Evolutionary conservation across 2,113 vertebrate genomes (phyloP).

Genomic region (Pelodiscus sinensis): DNA sequence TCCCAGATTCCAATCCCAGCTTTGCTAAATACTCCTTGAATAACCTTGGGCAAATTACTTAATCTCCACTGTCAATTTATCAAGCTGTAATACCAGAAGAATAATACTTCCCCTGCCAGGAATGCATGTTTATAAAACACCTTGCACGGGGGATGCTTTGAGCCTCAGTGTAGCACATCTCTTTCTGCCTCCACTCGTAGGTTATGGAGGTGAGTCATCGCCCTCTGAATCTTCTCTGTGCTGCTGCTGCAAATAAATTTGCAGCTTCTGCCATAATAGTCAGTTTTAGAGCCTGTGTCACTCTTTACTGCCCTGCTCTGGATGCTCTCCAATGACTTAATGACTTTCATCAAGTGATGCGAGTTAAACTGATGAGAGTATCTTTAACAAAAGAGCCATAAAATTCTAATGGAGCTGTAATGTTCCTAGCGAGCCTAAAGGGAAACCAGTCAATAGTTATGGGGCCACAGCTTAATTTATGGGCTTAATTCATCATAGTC

Average conservation of each 20-base stretch:
- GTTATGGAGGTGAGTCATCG: background rate
- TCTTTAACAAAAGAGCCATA: slow-evolving; percentile 55
- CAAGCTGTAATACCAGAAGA: background rate
- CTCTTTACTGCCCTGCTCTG: slow-evolving; percentile 23
- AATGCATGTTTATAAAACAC: background rate
- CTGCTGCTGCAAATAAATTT: slow-evolving; percentile 20
- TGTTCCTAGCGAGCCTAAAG: slow-evolving; percentile 15
- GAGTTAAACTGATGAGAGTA: slow-evolving; percentile 61
- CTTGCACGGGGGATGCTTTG: background rate
- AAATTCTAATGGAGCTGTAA: slow-evolving; percentile 49
- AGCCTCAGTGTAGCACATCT: background rate
- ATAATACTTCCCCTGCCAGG: background rate
- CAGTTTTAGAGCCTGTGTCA: slow-evolving; percentile 31
- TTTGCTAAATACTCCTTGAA: background rate
- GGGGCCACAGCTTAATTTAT: slow-evolving; percentile 32
- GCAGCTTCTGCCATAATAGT: slow-evolving; percentile 21
- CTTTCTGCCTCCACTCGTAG: background rate
- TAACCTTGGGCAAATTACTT: background rate
- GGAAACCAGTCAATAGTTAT: slow-evolving; percentile 17
- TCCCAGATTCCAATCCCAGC: background rate
- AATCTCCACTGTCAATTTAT: background rate
- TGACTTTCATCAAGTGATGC: slow-evolving; percentile 40
- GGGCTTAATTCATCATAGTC: slow-evolving; percentile 15
- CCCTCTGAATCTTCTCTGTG: slow-evolving; percentile 3
- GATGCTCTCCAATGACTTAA: slow-evolving; percentile 43